Evolutionary conservation across 1,140 invertebrate genomes (phyloP), one percentile per base, ranked within the genome.

Genomic region (Periplaneta americana): DNA sequence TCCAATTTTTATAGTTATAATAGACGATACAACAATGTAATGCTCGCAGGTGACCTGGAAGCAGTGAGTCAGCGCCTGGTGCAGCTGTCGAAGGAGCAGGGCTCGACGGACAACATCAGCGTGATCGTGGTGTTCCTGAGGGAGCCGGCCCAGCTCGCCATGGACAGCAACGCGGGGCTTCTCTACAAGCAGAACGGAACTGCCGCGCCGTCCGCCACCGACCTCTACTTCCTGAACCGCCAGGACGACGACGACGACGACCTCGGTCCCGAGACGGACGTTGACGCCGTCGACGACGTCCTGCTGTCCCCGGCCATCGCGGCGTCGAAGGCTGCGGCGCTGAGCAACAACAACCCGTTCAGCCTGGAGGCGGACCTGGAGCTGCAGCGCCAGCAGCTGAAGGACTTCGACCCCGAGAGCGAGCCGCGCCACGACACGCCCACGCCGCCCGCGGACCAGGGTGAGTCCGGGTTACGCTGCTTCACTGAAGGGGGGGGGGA

Each of bases 71-170:
- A 93, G 84, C 89, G 91, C 83, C 89, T 98, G 86, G 93, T 95
- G 79, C 89, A 92, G 83, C 88, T 91, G 85, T 94, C 96, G n/a
- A 95, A 94, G 87, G 88, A 91, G 83, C 90, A 92, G 84, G 93
- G 93, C 39, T 97, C 96, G 28, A 89, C 88, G 78, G 96, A 98
- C 88, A 98, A 98, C 88, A 97, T 97, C 86, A 95, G 95, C 74
- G 94, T 96, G 84, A 93, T 97, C 84, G 95, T 97, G 82, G 93
- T 97, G 79, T 96, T 97, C 89, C 91, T 98, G 86, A 93, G 92
- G 86, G 91, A 95, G 85, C 92, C 93, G 82, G 33, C 34, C 33
- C 37, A 77, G 66, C 76, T 81, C 15, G 75, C 32, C 66, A 82
- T 33, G 78, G 78, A 35, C 75, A 28, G 35, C 83, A 57, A 80